A percentile compares a stretch with the other conserved stretches of the same genome.
Conservation (phyloP, 2,888 invertebrate species). For the Tenthredo livida region DNA sequence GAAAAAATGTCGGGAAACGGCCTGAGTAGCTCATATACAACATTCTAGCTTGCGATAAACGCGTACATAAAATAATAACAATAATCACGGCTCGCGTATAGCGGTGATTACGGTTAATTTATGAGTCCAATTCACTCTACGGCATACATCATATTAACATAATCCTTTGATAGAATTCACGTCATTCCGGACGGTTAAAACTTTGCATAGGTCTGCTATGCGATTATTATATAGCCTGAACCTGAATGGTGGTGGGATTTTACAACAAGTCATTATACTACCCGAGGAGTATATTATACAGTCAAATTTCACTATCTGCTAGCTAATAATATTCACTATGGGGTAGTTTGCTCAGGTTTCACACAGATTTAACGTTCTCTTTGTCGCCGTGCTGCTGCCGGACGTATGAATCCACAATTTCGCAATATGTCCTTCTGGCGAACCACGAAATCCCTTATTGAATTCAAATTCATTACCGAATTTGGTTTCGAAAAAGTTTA, state of each 20-base stretch:
- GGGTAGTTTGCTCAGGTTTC: constrained; percentile 33
- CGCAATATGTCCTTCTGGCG: background rate
- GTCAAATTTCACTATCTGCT: constrained; percentile 21
- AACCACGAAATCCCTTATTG: background rate
- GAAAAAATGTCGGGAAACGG: background rate
- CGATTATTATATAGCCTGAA: constrained; percentile 22
- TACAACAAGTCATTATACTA: constrained; percentile 28
- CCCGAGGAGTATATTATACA: constrained; percentile 14
- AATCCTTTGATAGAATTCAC: constrained; percentile 17
- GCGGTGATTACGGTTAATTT: background rate
- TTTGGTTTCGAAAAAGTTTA: background rate
- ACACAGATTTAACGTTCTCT: constrained; percentile 23
- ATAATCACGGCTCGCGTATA: background rate
- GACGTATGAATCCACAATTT: background rate
- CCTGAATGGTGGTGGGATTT: constrained; percentile 17
- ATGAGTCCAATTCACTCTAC: background rate
- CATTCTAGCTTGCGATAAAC: background rate
- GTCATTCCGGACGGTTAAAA: constrained; percentile 9
- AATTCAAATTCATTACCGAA: background rate
- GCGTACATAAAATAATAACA: background rate
- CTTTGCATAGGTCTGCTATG: background rate
- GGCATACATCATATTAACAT: constrained; percentile 2
- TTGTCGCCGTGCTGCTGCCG: background rate
- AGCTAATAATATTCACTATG: constrained; percentile 18
- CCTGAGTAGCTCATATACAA: background rate